Conservation (phyloP, 1,140 invertebrate species). For the Pentalonia nigronervosa region DNA sequence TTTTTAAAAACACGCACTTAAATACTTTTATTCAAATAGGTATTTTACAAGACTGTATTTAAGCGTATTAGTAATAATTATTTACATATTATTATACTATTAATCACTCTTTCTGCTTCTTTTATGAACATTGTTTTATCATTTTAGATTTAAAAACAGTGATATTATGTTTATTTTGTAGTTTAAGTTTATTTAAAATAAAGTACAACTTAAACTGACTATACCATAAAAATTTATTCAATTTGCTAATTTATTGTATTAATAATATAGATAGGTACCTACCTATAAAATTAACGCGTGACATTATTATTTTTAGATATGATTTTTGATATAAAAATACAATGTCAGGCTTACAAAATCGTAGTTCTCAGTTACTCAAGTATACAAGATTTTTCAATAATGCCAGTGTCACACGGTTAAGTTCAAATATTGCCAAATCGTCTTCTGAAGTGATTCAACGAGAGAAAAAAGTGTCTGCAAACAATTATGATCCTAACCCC, state of each 20-base stretch:
- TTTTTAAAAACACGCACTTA: too few species aligned
- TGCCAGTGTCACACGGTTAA: slow-evolving; percentile 54
- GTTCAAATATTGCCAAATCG: slow-evolving; percentile 24
- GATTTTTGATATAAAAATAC: slow-evolving; percentile 49
- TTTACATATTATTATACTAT: not conserved
- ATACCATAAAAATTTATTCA: not conserved
- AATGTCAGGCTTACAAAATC: slow-evolving; percentile 59
- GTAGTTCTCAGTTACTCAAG: slow-evolving; percentile 52
- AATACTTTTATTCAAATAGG: too few species aligned
- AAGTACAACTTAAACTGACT: not conserved
- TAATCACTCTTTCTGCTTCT: not conserved
- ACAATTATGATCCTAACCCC: slow-evolving; percentile 80
- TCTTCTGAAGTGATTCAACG: slow-evolving; percentile 67
- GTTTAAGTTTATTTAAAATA: not conserved
- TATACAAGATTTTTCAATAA: slow-evolving; percentile 56
- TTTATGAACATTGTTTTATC: not conserved
- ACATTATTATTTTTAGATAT: slow-evolving; percentile 55
- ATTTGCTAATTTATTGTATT: not conserved
- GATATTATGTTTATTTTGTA: not conserved
- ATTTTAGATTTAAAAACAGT: not conserved
- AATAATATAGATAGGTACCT: not conserved
- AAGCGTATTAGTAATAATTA: not conserved
- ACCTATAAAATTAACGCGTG: not conserved
- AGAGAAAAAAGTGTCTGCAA: slow-evolving; percentile 75
- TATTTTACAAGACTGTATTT: too few species aligned